Conservation (phyloP, 2,113 vertebrate genomes). For the Polypterus senegalus region DNA sequence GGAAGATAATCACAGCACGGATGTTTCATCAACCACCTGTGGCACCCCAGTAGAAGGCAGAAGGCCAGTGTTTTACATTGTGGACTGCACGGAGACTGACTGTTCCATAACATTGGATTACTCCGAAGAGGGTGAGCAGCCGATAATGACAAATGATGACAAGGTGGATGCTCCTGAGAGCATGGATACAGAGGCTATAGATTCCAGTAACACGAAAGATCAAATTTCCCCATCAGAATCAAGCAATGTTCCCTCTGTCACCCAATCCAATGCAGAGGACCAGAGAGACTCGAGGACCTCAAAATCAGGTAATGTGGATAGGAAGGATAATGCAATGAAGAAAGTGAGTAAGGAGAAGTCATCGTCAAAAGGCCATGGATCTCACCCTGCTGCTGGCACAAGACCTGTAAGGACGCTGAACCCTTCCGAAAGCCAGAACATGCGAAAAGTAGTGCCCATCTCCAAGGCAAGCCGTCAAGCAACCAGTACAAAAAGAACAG, state of each 20-base stretch:
- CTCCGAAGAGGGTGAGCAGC: slow-evolving; percentile 57
- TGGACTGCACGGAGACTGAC: slow-evolving; percentile 70
- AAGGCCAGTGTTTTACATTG: slow-evolving; percentile 43
- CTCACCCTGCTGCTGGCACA: slow-evolving; percentile 21
- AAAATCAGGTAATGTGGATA: slow-evolving; percentile 6
- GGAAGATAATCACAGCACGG: slow-evolving; percentile 28
- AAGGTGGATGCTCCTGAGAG: slow-evolving; percentile 20
- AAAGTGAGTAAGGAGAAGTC: slow-evolving; percentile 38
- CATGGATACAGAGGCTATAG: slow-evolving; percentile 17
- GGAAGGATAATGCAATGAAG: too few relatives aligned
- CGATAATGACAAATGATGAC: slow-evolving; percentile 24
- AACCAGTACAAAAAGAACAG: slow-evolving; percentile 38
- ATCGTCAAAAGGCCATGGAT: slow-evolving; percentile 33
- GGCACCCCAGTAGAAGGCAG: slow-evolving; percentile 42
- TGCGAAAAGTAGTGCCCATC: slow-evolving; percentile 85
- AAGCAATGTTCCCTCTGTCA: slow-evolving; percentile 21
- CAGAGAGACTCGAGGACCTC: slow-evolving; percentile 43
- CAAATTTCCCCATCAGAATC: slow-evolving; percentile 41
- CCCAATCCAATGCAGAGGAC: slow-evolving; percentile 32
- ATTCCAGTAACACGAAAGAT: slow-evolving; percentile 21
- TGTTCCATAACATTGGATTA: slow-evolving; percentile 73
- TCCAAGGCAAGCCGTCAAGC: slow-evolving; percentile 47
- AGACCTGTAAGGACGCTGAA: slow-evolving; percentile 58
- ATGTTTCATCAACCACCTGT: slow-evolving; percentile 50
- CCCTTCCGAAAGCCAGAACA: slow-evolving; percentile 61